A percentile compares a stretch with the other conserved stretches of the same genome.
Conservation (phyloP, 2,113 vertebrate genomes). For the Hippocampus mohnikei region DNA sequence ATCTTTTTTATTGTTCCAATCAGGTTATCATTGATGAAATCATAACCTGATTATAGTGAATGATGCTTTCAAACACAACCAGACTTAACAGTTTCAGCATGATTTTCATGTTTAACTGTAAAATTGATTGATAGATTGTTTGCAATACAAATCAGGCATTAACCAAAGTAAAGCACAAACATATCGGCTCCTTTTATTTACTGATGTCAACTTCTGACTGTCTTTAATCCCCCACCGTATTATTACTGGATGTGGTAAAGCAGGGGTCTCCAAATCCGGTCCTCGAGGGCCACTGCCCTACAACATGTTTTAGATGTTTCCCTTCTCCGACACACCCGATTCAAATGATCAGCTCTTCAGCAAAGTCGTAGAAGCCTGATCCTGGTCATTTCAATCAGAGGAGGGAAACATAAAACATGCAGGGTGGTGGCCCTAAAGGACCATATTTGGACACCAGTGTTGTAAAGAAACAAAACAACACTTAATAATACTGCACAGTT, state of each 20-base stretch:
- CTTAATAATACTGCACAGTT: slow-evolving; percentile 60
- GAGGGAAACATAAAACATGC: no score
- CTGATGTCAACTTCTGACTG: slow-evolving; percentile 47
- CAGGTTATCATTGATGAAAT: no score
- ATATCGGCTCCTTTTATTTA: slow-evolving; percentile 46
- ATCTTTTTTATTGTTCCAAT: no score
- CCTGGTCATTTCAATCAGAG: no score
- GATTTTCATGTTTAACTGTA: not conserved
- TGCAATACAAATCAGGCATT: not conserved
- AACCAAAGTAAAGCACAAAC: slow-evolving; percentile 5
- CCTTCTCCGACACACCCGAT: no score
- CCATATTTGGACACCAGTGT: slow-evolving; percentile 22
- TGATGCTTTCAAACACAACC: not conserved
- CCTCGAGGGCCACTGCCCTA: no score
- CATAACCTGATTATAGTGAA: not conserved
- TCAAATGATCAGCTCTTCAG: no score
- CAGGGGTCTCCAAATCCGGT: no score
- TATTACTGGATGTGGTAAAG: slow-evolving; percentile 12
- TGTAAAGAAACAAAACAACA: slow-evolving; percentile 22
- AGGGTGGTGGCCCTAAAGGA: no score
- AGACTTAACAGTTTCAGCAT: not conserved
- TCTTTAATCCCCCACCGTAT: slow-evolving; percentile 28
- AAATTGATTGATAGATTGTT: not conserved
- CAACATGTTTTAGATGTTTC: no score
- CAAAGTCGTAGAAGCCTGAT: no score